Evolutionary conservation across 2,888 invertebrate genomes (phyloP).

Genomic region (Polydrusus tereticollis): DNA sequence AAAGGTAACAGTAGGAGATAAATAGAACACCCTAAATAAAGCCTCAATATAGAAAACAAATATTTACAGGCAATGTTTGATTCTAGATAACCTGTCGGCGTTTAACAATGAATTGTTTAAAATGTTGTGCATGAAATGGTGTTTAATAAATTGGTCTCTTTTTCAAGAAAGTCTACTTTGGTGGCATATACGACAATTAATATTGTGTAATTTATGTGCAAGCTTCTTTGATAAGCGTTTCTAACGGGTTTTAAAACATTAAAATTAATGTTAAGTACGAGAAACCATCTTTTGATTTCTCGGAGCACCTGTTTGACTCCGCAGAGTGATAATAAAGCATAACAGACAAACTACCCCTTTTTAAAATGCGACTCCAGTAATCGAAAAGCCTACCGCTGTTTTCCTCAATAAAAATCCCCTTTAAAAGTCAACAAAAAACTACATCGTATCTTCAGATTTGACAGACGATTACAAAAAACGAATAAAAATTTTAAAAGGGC

Average conservation of each 20-base stretch:
- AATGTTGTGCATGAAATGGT: background rate
- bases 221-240: no score
- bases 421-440: slow-evolving; percentile 11
- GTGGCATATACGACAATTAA: no score
- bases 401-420: slow-evolving; percentile 11
- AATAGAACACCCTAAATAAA: slow-evolving; percentile 31
- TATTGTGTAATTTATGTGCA: no score
- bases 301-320: background rate
- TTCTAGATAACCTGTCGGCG: slow-evolving; percentile 21
- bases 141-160: background rate
- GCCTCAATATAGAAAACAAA: slow-evolving; percentile 17
- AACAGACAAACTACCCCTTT: slow-evolving; percentile 8
- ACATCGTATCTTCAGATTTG: background rate
- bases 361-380: background rate
- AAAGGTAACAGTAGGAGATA: slow-evolving; percentile 22
- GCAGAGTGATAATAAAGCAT: background rate
- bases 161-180: no score
- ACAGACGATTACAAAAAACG: background rate
- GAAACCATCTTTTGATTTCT: no score
- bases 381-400: slow-evolving; percentile 14
- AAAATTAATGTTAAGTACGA: no score
- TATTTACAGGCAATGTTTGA: slow-evolving; percentile 21
- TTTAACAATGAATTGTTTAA: slow-evolving; percentile 3
- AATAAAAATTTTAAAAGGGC: slow-evolving; percentile 6
- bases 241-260: no score